Evolutionary conservation across 1,140 invertebrate species (phyloP).

Genomic region (Trachymyrmex septentrionalis): DNA sequence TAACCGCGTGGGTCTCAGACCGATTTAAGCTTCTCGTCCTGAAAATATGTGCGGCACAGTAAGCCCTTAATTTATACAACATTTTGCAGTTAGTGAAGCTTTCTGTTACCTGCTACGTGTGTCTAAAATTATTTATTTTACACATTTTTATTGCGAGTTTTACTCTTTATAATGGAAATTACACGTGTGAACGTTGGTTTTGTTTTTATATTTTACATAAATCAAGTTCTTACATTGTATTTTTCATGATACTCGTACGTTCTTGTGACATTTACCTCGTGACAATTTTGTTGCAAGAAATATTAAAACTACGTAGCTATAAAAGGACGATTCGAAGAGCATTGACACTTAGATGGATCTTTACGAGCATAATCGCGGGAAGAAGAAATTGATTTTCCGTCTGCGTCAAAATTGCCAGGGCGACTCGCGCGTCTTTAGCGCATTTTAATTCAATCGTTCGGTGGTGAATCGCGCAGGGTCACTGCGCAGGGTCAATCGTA

Average conservation of each 20-base stretch:
- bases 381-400: constrained; percentile 53
- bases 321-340: neutral
- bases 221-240: neutral
- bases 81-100: constrained; percentile 9
- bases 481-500: constrained; percentile 85
- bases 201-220: neutral
- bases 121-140: neutral
- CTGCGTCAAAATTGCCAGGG: constrained; percentile 64
- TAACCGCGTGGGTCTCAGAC: constrained; percentile 16
- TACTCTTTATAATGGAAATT: neutral
- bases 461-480: constrained; percentile 71
- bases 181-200: too few relatives aligned
- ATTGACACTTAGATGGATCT: constrained; percentile 5
- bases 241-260: neutral
- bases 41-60: constrained; percentile 19
- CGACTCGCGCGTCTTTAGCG: constrained; percentile 70
- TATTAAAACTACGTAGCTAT: neutral
- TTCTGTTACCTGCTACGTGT: neutral
- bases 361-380: neutral
- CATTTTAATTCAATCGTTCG: constrained; percentile 78
- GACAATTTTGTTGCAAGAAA: neutral
- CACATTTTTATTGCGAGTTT: too few relatives aligned
- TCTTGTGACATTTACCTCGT: neutral
- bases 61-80: constrained; percentile 32
- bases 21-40: constrained; percentile 42